phyloP scores from a whole-genome alignment of 1,140 invertebrate genomes.

The Yoshiicerus persimilis region DNA sequence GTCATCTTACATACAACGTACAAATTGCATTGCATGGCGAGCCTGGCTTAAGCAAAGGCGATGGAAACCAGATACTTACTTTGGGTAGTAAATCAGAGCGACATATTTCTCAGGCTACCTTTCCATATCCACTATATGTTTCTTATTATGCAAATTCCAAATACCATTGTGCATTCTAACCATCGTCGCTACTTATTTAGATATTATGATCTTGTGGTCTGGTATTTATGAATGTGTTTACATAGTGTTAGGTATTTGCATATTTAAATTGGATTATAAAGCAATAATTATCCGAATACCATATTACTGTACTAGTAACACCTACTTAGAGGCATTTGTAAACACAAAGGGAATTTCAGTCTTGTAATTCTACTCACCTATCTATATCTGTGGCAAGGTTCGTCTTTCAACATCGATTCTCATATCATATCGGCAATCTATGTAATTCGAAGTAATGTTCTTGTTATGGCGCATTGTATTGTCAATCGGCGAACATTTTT shows the following conservation, averaged over 20 bases:
- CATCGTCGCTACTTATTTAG: too few species aligned
- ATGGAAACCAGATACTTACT: neutral
- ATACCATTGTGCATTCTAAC: neutral
- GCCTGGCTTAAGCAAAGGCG: neutral
- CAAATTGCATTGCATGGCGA: neutral
- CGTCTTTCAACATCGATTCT: neutral
- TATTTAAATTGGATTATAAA: too few species aligned
- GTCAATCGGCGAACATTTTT: neutral
- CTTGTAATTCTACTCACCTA: neutral
- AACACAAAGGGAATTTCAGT: neutral
- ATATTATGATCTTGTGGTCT: neutral
- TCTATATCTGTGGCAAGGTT: neutral
- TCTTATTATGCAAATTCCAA: neutral
- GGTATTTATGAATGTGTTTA: neutral
- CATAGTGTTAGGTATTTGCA: too few species aligned
- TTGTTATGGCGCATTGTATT: neutral
- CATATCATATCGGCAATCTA: neutral
- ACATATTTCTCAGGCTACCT: slow-evolving; percentile 1
- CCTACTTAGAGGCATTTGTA: neutral
- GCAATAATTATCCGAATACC: too few species aligned
- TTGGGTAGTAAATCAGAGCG: slow-evolving; percentile 1
- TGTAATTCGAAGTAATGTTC: neutral
- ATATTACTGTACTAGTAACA: too few species aligned
- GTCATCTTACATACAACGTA: neutral
- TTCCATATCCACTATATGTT: neutral